Percentiles rank a stretch among this genome's conserved stretches.
Evolutionary conservation across 2,797 vertebrate species (phyloP).

Genomic region (Leontopithecus rosalia): DNA sequence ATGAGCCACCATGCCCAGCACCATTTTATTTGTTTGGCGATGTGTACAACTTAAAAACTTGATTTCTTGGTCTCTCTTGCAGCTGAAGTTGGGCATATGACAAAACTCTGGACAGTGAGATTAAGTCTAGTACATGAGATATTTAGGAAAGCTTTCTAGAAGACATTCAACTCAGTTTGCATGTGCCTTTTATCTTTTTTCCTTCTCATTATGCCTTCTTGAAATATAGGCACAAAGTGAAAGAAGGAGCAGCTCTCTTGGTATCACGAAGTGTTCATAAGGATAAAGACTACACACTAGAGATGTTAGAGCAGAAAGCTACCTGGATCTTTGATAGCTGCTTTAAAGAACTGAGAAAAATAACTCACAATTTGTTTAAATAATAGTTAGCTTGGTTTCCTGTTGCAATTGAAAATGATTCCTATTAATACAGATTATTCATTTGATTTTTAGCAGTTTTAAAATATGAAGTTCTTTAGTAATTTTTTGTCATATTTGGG

Average conservation of each 20-base stretch:
- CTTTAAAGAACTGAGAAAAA: constrained; percentile 16
- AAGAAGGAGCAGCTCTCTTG: not conserved
- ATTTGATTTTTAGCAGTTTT: not conserved
- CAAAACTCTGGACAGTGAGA: not conserved
- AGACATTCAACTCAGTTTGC: not conserved
- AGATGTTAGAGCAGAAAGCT: not conserved
- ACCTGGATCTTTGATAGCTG: not conserved
- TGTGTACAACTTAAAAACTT: not conserved
- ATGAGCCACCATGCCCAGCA: not conserved
- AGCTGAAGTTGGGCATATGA: not conserved
- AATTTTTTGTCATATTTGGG: not conserved
- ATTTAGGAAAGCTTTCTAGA: not conserved
- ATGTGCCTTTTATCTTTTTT: not conserved
- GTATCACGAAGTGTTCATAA: not conserved
- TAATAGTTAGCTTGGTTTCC: not conserved
- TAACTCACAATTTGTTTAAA: not conserved
- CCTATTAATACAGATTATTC: not conserved
- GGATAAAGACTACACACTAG: not conserved
- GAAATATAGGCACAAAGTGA: not conserved
- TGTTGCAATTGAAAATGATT: constrained; percentile 9
- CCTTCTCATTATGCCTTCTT: not conserved
- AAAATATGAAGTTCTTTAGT: not conserved
- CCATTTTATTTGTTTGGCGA: not conserved
- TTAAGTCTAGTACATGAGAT: not conserved
- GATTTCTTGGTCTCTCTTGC: not conserved